Evolutionary conservation across 2,113 vertebrate genomes (phyloP).

Genomic region (Acrocephalus kingi): DNA sequence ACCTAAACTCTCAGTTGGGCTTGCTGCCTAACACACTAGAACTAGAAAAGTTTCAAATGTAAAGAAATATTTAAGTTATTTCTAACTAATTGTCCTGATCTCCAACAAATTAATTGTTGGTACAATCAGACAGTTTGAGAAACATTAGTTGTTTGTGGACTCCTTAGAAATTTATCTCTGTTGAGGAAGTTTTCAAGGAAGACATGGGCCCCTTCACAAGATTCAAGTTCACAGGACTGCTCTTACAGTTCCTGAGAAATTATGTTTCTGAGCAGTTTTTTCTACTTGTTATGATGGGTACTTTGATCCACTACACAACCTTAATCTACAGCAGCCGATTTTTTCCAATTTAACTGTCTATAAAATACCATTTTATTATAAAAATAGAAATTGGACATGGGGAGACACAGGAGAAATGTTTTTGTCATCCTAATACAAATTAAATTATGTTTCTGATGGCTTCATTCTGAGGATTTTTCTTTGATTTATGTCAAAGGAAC

Average conservation of each 20-base stretch:
- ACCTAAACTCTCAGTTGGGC: neutral
- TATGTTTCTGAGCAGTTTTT: neutral
- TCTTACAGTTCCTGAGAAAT: neutral
- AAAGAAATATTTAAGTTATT: neutral
- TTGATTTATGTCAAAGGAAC: neutral
- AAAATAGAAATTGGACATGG: neutral
- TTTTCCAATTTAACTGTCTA: neutral
- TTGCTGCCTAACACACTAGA: fast-evolving
- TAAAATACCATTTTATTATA: neutral
- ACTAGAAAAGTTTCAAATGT: neutral
- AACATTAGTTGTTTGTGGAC: neutral
- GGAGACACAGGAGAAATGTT: neutral
- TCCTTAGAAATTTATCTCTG: neutral
- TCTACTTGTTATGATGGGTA: neutral
- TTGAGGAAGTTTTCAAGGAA: neutral
- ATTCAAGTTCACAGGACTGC: neutral
- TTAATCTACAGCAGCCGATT: neutral
- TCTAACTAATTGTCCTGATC: neutral
- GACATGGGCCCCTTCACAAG: neutral
- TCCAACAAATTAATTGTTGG: neutral
- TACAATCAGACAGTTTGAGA: neutral
- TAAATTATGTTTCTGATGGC: neutral
- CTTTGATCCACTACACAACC: neutral
- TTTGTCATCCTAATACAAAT: neutral
- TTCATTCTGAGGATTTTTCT: neutral